A percentile compares a stretch with the other conserved stretches of the same genome.
Conservation (phyloP, 2,888 invertebrate species). For the Neoascia interrupta region DNA sequence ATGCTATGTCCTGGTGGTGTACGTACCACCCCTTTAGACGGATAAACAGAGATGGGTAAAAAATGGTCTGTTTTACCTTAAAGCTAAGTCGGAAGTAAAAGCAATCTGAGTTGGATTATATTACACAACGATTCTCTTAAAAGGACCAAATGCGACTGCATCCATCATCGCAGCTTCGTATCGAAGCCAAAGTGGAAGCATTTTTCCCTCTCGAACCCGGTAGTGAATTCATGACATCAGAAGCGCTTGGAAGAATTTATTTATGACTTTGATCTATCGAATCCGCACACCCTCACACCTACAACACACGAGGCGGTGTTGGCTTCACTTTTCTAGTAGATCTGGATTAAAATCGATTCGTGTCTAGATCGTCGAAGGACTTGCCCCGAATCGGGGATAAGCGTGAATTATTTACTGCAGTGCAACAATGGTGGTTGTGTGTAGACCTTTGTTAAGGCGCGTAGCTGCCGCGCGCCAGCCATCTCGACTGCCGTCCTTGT, state of each 20-base stretch:
- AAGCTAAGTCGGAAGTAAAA: slow-evolving; percentile 8
- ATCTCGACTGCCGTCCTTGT: slow-evolving; percentile 34
- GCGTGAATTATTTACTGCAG: slow-evolving; percentile 56
- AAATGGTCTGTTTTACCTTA: no score
- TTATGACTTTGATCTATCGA: slow-evolving; percentile 63
- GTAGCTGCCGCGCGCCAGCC: background rate
- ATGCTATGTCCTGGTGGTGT: slow-evolving; percentile 2
- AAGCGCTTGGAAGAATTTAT: slow-evolving; percentile 48
- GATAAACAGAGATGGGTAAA: no score
- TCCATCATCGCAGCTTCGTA: slow-evolving; percentile 60
- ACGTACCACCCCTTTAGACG: background rate
- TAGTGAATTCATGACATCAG: slow-evolving; percentile 13
- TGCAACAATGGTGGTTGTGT: slow-evolving; percentile 36
- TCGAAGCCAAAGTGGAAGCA: no score
- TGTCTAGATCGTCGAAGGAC: slow-evolving; percentile 27
- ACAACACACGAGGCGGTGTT: slow-evolving; percentile 1
- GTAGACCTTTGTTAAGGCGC: slow-evolving; percentile 8
- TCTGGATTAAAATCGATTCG: slow-evolving; percentile 44
- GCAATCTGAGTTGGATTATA: slow-evolving; percentile 50
- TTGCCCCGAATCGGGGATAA: slow-evolving; percentile 34
- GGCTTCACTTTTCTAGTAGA: background rate
- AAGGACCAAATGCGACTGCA: slow-evolving; percentile 52
- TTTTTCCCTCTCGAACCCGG: slow-evolving; percentile 28
- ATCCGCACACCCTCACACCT: slow-evolving; percentile 4
- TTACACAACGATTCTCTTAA: slow-evolving; percentile 30